phyloP scores from a whole-genome alignment of 1,140 invertebrate species.

The Bombus consobrinus region DNA sequence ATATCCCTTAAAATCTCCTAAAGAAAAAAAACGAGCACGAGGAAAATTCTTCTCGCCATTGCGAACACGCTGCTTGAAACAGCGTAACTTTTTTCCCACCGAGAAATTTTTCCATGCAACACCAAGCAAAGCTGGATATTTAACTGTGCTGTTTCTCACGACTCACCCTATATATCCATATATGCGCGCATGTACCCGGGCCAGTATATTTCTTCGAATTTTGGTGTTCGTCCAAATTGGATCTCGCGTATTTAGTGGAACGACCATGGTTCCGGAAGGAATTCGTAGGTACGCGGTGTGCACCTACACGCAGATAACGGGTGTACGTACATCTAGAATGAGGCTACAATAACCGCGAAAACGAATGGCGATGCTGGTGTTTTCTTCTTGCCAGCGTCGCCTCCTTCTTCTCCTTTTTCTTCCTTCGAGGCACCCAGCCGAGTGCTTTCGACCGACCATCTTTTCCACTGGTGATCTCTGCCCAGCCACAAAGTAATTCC shows the following conservation, averaged over 20 bases:
- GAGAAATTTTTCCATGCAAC: background rate
- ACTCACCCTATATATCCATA: background rate
- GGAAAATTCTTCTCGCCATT: background rate
- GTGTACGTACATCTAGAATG: constrained; percentile 27
- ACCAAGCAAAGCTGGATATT: background rate
- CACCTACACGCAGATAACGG: constrained; percentile 10
- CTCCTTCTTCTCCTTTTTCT: background rate
- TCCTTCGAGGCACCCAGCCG: background rate
- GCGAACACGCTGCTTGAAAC: background rate
- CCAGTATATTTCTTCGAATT: constrained; percentile 58
- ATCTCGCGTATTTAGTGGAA: constrained; percentile 62
- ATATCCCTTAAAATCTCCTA: background rate
- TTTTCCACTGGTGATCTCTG: constrained; percentile 15
- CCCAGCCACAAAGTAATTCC: constrained; percentile 35
- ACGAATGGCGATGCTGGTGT: constrained; percentile 54
- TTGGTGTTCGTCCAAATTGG: constrained; percentile 65
- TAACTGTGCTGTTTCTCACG: background rate
- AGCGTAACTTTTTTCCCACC: background rate
- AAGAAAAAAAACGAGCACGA: no score
- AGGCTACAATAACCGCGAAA: constrained; percentile 50
- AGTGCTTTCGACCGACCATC: background rate
- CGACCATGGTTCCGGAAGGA: constrained; percentile 22
- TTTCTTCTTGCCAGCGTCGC: constrained; percentile 22
- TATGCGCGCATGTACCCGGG: constrained; percentile 1
- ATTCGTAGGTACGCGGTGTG: background rate